Evolutionary conservation across 2,888 invertebrate species (phyloP).

Genomic region (Drosophila birchii): DNA sequence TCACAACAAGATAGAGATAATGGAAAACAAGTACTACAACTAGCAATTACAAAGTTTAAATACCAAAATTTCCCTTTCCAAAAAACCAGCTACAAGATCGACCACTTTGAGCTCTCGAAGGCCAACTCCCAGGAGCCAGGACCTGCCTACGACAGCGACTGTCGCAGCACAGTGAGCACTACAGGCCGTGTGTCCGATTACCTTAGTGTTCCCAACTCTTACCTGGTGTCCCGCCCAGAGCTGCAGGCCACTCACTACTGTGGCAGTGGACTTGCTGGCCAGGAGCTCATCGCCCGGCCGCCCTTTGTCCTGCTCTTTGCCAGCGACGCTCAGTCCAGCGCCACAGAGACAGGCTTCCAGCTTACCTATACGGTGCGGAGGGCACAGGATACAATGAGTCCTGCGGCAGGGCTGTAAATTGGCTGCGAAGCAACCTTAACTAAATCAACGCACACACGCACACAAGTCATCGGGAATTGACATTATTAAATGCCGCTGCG

Average conservation of each 20-base stretch:
- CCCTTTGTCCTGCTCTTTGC: constrained; percentile 87
- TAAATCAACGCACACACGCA: constrained; percentile 44
- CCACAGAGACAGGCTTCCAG: constrained; percentile 68
- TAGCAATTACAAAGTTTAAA: not conserved
- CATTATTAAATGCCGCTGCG: constrained; percentile 60
- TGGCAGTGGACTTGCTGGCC: constrained; percentile 64
- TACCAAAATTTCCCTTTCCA: not conserved
- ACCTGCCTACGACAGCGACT: constrained; percentile 85
- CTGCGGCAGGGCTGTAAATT: constrained; percentile 31
- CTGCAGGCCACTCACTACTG: constrained; percentile 78
- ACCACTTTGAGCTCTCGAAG: constrained; percentile 65
- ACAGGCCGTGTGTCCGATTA: constrained; percentile 85
- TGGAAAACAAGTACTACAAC: not conserved
- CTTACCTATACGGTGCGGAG: constrained; percentile 59
- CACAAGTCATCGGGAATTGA: constrained; percentile 44
- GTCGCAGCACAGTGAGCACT: constrained; percentile 86
- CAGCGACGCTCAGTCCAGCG: constrained; percentile 84
- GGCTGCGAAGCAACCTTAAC: constrained; percentile 29
- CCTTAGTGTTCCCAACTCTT: constrained; percentile 86
- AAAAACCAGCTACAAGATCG: constrained; percentile 52
- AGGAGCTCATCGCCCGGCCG: constrained; percentile 85
- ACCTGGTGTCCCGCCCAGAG: constrained; percentile 77
- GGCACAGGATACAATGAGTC: constrained; percentile 4
- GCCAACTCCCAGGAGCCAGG: constrained; percentile 55
- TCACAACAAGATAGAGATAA: not conserved